These are phyloP conservation scores for Fistularia commersonii DNA, from an alignment of 2,797 vertebrate genomes.

Conservation along the genomic window DNA sequence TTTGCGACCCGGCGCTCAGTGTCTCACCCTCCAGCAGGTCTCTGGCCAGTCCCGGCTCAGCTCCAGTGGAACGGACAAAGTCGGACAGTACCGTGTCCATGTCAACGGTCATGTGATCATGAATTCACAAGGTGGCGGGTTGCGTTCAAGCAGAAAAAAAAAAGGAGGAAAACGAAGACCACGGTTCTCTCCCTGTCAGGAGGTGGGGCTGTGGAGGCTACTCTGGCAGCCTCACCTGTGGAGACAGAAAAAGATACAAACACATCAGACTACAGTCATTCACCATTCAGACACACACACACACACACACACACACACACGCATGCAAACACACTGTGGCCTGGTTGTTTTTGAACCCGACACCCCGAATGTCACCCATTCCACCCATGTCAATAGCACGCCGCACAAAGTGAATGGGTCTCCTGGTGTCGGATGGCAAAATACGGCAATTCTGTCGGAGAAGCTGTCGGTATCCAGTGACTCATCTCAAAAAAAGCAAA, in stretches of 20 bases:
- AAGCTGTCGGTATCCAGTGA: too few species aligned
- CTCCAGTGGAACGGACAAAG: constrained; percentile 97
- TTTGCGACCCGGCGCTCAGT: background rate
- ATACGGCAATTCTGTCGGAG: background rate
- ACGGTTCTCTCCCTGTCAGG: constrained; percentile 35
- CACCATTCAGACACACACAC: background rate
- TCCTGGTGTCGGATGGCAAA: background rate
- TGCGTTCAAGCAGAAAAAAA: constrained; percentile 58
- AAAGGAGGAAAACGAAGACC: constrained; percentile 2
- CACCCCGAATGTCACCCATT: constrained; percentile 42
- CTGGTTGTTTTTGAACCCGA: constrained; percentile 36
- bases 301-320: background rate
- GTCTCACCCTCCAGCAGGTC: constrained; percentile 92
- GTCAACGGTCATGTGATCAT: constrained; percentile 91
- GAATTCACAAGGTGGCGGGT: constrained; percentile 69
- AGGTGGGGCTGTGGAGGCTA: constrained; percentile 4
- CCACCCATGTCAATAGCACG: constrained; percentile 31
- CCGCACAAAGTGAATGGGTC: constrained; percentile 7
- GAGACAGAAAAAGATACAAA: constrained; percentile 9
- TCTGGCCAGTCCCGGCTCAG: constrained; percentile 93
- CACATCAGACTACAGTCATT: background rate
- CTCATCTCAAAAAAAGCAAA: too few species aligned
- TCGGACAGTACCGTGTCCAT: constrained; percentile 97
- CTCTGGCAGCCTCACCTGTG: constrained; percentile 60
- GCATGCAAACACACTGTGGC: background rate